Evolutionary conservation across 2,888 invertebrate species (phyloP), one percentile per base, ranked within the genome.

Genomic region (Ornithoptera alexandrae): DNA sequence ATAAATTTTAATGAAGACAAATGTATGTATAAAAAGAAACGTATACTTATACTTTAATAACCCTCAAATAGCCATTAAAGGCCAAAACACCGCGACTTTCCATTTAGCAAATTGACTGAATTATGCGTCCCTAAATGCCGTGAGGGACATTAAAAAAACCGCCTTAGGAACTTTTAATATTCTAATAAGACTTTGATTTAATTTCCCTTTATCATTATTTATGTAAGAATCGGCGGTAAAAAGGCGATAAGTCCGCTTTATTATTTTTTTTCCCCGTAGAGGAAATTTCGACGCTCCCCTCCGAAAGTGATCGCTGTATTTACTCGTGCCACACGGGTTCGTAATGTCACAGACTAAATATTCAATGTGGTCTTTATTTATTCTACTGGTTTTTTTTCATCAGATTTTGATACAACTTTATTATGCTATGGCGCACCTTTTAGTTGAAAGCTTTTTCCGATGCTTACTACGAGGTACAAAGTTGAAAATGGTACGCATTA

Each of bases 151-250:
- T 90, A 91, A 90, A 91, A 86, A 89, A 58, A 58, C 62, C 82
- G 85, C 87, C 88, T 84, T 79, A 83, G 78, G 81, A 90, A 92
- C 89, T 92, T 92, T 92, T 92, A 92, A 92, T 92, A 90, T 90
- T 85, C 83, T 90, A 90, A 91, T 92, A 92, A 90, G 92, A 90
- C 86, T 89, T 91, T 91, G 92, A 92, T 92, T 92, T 92, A 92
- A 92, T 92, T 92, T 91, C 88, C 86, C 83, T 92, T 92, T 92
- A 92, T 92, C 90, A 91, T 92, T 92, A 92, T 92, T 92, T 92
- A 92, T 92, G 92, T 87, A 90, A 86, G 87, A 82, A 84, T 83
- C 84, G 85, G 79, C 81, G 82, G 86, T 81, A 86, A 85, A 84
- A 87, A 90, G 87, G 86, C 89, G 89, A 86, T 90, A 90, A 92